These are phyloP conservation scores for Zonotrichia leucophrys DNA, from an alignment of 2,113 vertebrate genomes.

Conservation along the genomic window DNA sequence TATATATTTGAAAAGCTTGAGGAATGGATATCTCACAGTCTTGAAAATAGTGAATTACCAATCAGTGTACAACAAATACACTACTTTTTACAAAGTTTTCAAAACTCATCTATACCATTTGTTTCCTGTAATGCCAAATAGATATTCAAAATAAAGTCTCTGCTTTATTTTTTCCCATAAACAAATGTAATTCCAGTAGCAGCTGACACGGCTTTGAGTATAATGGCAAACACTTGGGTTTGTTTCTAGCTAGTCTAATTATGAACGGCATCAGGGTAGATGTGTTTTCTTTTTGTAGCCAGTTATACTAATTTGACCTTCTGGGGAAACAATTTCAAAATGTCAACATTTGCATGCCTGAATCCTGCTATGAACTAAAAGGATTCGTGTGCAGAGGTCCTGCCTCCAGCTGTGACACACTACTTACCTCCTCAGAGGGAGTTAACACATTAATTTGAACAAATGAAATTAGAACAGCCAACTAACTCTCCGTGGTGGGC, in stretches of 20 bases:
- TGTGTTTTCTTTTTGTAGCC: constrained; percentile 36
- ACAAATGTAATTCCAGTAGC: constrained; percentile 5
- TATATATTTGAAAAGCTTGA: background rate
- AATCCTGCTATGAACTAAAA: constrained; percentile 50
- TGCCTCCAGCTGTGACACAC: constrained; percentile 45
- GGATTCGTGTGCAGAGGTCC: constrained; percentile 29
- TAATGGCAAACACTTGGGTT: background rate
- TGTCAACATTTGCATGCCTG: constrained; percentile 60
- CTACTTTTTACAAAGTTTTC: background rate
- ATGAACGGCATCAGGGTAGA: constrained; percentile 9
- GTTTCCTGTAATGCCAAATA: background rate
- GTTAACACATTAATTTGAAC: constrained; percentile 69
- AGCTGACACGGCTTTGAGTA: background rate
- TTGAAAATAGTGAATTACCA: background rate
- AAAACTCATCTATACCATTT: background rate
- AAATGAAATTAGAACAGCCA: constrained; percentile 65
- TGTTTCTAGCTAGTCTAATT: constrained; percentile 23
- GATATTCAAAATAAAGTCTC: background rate
- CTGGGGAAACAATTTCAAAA: constrained; percentile 59
- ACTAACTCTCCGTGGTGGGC: constrained; percentile 49
- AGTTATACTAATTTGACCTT: constrained; percentile 58
- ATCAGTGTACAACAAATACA: background rate
- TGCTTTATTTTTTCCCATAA: background rate
- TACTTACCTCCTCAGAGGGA: constrained; percentile 55
- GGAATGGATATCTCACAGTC: background rate